These are phyloP conservation scores for Eupithecia exiguata DNA, from an alignment of 2,888 invertebrate species.

Conservation along the genomic window DNA sequence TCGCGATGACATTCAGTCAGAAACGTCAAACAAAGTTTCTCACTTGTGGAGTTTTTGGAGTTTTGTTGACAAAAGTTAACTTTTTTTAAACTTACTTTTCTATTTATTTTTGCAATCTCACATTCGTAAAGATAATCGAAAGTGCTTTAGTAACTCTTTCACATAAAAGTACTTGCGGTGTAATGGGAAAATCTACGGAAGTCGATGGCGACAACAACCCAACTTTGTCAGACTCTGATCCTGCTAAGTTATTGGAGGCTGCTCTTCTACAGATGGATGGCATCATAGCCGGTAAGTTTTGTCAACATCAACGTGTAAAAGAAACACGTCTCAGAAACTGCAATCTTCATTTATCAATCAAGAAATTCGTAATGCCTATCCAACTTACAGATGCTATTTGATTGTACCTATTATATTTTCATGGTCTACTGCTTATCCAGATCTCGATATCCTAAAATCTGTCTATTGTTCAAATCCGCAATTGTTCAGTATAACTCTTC, in stretches of 20 bases:
- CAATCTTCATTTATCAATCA: neutral
- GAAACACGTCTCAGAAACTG: neutral
- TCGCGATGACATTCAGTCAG: neutral
- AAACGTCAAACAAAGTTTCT: constrained; percentile 56
- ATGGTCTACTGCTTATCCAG: constrained; percentile 62
- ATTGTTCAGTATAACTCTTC: constrained; percentile 15
- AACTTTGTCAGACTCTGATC: constrained; percentile 89
- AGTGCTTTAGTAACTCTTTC: constrained; percentile 6
- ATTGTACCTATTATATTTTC: constrained; percentile 32
- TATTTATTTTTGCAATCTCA: constrained; percentile 13
- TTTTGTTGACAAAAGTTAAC: constrained; percentile 72
- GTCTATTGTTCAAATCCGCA: too few species aligned
- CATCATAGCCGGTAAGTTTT: constrained; percentile 89
- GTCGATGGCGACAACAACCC: constrained; percentile 81
- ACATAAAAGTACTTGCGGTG: constrained; percentile 47
- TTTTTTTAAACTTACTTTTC: constrained; percentile 53
- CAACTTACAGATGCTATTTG: neutral
- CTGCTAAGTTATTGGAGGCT: constrained; percentile 93
- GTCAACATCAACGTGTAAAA: neutral
- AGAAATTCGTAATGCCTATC: neutral
- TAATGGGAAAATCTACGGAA: constrained; percentile 77
- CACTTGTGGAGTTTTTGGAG: neutral
- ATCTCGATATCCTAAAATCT: constrained; percentile 51
- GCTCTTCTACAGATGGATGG: constrained; percentile 95
- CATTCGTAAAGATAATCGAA: constrained; percentile 26